Evolutionary conservation across 1,140 invertebrate species (phyloP).

Genomic region (Proctacanthus coquilletti): DNA sequence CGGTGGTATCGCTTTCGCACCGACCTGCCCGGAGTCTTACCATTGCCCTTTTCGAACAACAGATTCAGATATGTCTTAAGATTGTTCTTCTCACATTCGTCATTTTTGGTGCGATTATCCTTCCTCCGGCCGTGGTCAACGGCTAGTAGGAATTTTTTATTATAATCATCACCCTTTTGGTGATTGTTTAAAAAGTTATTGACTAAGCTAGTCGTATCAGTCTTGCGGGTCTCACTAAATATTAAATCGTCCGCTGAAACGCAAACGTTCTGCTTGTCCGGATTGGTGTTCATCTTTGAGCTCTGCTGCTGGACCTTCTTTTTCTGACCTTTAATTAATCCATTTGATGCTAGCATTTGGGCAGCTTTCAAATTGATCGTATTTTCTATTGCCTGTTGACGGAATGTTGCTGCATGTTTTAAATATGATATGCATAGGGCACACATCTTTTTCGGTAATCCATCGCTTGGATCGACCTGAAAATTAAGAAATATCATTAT

Average conservation of each 20-base stretch:
- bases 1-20: no score
- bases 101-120: background rate
- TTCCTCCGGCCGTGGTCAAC: background rate
- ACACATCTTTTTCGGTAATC: slow-evolving; percentile 19
- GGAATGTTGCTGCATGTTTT: slow-evolving; percentile 25
- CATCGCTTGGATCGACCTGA: slow-evolving; percentile 19
- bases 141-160: background rate
- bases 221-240: slow-evolving; percentile 13
- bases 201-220: slow-evolving; percentile 8
- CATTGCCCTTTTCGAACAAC: slow-evolving; percentile 14
- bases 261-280: slow-evolving; percentile 17
- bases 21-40: no score
- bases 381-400: slow-evolving; percentile 24
- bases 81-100: no score
- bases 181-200: slow-evolving; percentile 6
- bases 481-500: background rate
- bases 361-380: slow-evolving; percentile 18
- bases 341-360: no score
- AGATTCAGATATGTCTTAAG: slow-evolving; percentile 15
- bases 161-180: background rate
- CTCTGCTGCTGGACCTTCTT: no score
- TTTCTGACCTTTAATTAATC: no score
- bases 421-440: slow-evolving; percentile 26
- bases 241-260: slow-evolving; percentile 15
- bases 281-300: no score